Base-by-base conservation (phyloP, 2,797 vertebrate species). In the Argya squamiceps region DNA sequence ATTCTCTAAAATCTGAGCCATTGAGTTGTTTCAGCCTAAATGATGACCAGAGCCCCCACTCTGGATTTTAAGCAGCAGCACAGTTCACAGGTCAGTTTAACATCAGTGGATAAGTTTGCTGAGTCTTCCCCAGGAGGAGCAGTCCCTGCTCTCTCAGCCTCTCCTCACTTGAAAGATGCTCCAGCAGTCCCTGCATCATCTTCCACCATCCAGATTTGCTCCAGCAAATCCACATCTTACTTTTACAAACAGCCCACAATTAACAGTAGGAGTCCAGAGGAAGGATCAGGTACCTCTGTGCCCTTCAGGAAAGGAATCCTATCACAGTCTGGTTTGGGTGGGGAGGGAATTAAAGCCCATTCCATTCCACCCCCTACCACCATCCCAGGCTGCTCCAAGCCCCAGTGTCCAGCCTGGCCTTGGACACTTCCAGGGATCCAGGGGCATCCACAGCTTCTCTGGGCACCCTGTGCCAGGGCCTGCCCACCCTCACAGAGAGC, bases 401-500 rank as follows among this genome's bases (percentile, higher is more conserved):
- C 26, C 32, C 8, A 3, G 0, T 4, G 2, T n/a, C 52, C 44
- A 80, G 0, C 29, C 85, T 9, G 52, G 11, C 44, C 29, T 30
- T 1, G 52, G 37, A 0, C 44, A 65, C 10, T 39, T 0, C n/a
- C 76, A 80, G n/a, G 20, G 23, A 58, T 58, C 11, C 43, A 49
- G 41, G 30, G 41, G 20, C 62, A 68, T 39, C 46, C 62, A 16
- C 46, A n/a, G 71, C 53, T 29, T 0, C 71, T 46, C 46, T 77
- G 63, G 39, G 83, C n/a, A 69, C 29, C 71, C 46, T 60, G 73
- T 69, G 73, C 73, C 63, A 85, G 47, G 37, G 71, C 11, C 53
- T 52, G 0, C 0, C 2, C 39, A 21, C 5, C n/a, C 47, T 41
- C 11, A 0, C 41, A 62, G 30, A 15, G 30, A 47, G 10, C 0